Evolutionary conservation across 2,888 invertebrate species (phyloP).

Genomic region (Venusia cambrica): DNA sequence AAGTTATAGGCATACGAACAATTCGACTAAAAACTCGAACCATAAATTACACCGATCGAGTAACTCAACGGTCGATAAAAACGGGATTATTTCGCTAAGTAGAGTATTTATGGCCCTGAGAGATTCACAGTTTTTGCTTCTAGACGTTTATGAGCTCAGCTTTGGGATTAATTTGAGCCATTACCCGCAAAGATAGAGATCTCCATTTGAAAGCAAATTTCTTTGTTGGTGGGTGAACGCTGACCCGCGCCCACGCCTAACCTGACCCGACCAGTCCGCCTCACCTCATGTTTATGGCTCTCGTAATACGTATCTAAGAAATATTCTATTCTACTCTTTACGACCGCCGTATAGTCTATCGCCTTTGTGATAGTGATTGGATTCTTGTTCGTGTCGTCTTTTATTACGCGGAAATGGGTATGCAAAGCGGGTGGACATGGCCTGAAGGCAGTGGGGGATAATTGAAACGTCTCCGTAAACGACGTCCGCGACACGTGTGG

Average conservation of each 20-base stretch:
- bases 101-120: constrained; percentile 26
- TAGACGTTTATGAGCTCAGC: constrained; percentile 13
- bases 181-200: constrained; percentile 25
- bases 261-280: constrained; percentile 45
- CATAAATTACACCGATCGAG: constrained; percentile 30
- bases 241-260: constrained; percentile 43
- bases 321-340: constrained; percentile 58
- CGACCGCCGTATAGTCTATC: constrained; percentile 46
- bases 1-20: constrained; percentile 9
- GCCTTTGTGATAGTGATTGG: constrained; percentile 45
- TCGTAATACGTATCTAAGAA: constrained; percentile 55
- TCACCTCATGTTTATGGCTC: constrained; percentile 50
- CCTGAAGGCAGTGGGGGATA: constrained; percentile 37
- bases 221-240: constrained; percentile 24
- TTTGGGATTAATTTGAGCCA: constrained; percentile 18
- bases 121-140: constrained; percentile 16
- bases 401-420: constrained; percentile 45
- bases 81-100: constrained; percentile 31
- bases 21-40: constrained; percentile 21
- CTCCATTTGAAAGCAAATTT: constrained; percentile 29
- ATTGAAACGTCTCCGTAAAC: constrained; percentile 53
- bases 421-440: constrained; percentile 41
- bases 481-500: constrained; percentile 49
- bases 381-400: constrained; percentile 40
- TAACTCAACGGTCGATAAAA: constrained; percentile 29